Evolutionary conservation across 2,888 invertebrate species (phyloP).

Genomic region (Macaria liturata): DNA sequence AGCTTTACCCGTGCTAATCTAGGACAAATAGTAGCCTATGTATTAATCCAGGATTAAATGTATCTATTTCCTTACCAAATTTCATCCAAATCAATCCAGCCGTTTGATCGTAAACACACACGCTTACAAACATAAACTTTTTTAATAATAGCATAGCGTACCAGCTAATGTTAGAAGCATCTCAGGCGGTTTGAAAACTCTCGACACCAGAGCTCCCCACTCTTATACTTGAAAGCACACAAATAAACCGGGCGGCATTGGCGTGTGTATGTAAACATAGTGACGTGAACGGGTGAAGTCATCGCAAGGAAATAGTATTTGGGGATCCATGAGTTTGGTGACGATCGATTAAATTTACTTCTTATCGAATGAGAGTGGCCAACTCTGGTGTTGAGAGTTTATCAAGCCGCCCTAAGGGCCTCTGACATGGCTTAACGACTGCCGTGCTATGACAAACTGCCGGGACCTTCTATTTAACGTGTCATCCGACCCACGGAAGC

Average conservation of each 20-base stretch:
- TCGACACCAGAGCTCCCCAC: not conserved
- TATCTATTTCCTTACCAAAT: not conserved
- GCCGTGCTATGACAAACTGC: not conserved
- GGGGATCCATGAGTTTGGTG: not conserved
- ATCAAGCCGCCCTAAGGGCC: no score
- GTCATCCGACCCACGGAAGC: no score
- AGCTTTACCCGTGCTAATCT: no score
- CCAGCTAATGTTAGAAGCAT: not conserved
- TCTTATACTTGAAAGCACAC: not conserved
- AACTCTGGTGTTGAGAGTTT: no score
- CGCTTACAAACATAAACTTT: not conserved
- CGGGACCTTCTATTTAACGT: not conserved
- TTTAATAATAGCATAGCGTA: not conserved
- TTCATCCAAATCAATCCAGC: not conserved
- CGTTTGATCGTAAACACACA: not conserved
- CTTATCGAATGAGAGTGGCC: no score
- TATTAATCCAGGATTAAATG: no score
- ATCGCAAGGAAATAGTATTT: slow-evolving; percentile 1
- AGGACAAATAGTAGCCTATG: no score
- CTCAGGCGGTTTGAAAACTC: not conserved
- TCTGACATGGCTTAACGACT: not conserved
- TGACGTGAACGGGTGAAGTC: slow-evolving; percentile 4
- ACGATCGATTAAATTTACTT: not conserved
- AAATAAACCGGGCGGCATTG: not conserved
- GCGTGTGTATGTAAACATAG: slow-evolving; percentile 3